Evolutionary conservation across 2,888 invertebrate genomes (phyloP), one percentile per base, ranked within the genome.

Genomic region (Resseliella maxima): DNA sequence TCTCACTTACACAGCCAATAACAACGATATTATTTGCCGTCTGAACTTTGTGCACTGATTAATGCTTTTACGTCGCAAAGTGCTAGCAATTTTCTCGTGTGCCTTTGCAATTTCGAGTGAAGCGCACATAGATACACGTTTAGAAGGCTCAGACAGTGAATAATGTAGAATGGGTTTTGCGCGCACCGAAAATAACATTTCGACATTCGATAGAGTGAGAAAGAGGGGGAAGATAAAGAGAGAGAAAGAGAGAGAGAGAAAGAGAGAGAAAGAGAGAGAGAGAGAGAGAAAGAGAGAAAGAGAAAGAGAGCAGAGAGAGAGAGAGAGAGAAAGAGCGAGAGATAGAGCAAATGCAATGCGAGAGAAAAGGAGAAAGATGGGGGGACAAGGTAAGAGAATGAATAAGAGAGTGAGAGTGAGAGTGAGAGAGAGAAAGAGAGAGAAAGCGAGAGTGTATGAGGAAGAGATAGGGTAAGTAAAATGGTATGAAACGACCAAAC

Each of bases 11-110:
- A 72, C 72, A 35, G 72, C 72, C 27, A 72, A 72, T 72, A 72
- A 72, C 72, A 72, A 72, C 31, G 72, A 72, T 72, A 72, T 72
- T 72, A 72, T 72, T 31, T 72, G 72, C 72, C 35, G 72, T 72
- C 72, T 72, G 72, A 72, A 72, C 72, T 72, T 72, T 72, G 72
- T 72, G 31, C 72, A 72, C 72, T 72, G 72, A 72, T 72, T 72
- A 72, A 72, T 72, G 72, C 72, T 72, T 72, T 72, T 72, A 72
- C 72, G 72, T 72, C 72, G 72, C 72, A 72, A 72, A 72, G 72
- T 72, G 72, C 72, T 72, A 15, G 72, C 72, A 72, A 31, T 72
- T 72, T 72, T 72, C 72, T 72, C 72, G 15, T 72, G 1, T 72
- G 31, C 72, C 72, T 72, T 35, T 72, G 35, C 72, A 72, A 72